Evolutionary conservation across 2,888 invertebrate genomes (phyloP).

Genomic region (Unio delphinus): DNA sequence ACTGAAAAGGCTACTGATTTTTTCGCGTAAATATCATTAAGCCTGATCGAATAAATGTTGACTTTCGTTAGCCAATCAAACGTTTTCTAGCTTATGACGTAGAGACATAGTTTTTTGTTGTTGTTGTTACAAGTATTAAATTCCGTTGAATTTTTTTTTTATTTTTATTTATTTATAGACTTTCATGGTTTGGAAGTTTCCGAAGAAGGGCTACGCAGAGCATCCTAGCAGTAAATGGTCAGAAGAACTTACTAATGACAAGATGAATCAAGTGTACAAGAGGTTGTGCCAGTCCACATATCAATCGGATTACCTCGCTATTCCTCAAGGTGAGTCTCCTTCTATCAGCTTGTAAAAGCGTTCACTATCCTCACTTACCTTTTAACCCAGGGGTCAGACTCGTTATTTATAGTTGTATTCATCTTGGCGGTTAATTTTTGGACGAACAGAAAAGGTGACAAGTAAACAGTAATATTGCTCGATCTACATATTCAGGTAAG

Average conservation of each 20-base stretch:
- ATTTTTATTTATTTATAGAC: constrained; percentile 38
- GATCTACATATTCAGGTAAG: too few relatives aligned
- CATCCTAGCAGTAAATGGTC: constrained; percentile 39
- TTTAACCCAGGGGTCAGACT: too few relatives aligned
- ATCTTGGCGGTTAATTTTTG: too few relatives aligned
- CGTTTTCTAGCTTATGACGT: background rate
- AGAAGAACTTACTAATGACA: constrained; percentile 59
- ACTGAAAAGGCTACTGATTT: too few relatives aligned
- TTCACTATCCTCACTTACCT: too few relatives aligned
- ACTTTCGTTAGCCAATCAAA: background rate
- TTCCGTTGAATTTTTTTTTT: background rate
- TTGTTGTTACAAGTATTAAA: background rate
- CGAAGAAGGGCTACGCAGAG: constrained; percentile 36
- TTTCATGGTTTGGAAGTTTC: constrained; percentile 65
- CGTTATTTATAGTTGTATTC: too few relatives aligned
- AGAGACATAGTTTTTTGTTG: background rate
- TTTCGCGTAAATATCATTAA: too few relatives aligned
- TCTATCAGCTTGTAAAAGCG: too few relatives aligned
- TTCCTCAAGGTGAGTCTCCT: constrained; percentile 59
- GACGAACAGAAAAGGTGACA: too few relatives aligned
- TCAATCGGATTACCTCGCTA: constrained; percentile 62
- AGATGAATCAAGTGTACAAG: constrained; percentile 61
- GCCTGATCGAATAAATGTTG: too few relatives aligned
- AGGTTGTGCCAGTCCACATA: constrained; percentile 62
- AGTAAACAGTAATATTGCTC: too few relatives aligned